Evolutionary conservation across 2,888 invertebrate species (phyloP).

Genomic region (Agonopterix alstromeriana): DNA sequence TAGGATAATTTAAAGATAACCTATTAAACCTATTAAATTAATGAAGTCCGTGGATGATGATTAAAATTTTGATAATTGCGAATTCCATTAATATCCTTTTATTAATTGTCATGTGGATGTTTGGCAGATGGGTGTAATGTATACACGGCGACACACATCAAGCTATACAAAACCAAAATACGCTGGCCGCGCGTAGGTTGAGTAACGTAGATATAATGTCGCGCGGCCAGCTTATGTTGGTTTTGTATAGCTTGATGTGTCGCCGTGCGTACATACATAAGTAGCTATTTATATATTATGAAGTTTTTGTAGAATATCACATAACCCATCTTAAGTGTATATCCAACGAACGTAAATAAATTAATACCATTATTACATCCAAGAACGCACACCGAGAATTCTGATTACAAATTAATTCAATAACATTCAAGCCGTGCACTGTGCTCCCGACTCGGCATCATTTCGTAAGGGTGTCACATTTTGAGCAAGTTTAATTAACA

Average conservation of each 20-base stretch:
- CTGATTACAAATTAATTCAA: slow-evolving; percentile 75
- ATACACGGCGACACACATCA: too few species aligned
- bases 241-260: too few species aligned
- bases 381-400: slow-evolving; percentile 66
- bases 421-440: slow-evolving; percentile 71
- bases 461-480: slow-evolving; percentile 76
- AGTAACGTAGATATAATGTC: too few species aligned
- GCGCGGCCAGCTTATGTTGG: too few species aligned
- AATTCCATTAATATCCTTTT: too few species aligned
- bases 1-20: neutral
- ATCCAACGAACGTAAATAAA: slow-evolving; percentile 40
- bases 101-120: too few species aligned
- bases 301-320: neutral
- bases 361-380: slow-evolving; percentile 55
- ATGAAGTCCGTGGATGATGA: neutral
- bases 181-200: too few species aligned
- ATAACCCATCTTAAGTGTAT: slow-evolving; percentile 22
- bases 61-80: neutral
- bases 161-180: too few species aligned
- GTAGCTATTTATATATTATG: neutral
- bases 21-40: neutral
- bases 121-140: too few species aligned
- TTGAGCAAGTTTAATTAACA: slow-evolving; percentile 77
- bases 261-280: too few species aligned
- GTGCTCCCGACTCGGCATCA: slow-evolving; percentile 64